Base-by-base conservation (phyloP, 2,797 vertebrate genomes). In the Limosa lapponica region DNA sequence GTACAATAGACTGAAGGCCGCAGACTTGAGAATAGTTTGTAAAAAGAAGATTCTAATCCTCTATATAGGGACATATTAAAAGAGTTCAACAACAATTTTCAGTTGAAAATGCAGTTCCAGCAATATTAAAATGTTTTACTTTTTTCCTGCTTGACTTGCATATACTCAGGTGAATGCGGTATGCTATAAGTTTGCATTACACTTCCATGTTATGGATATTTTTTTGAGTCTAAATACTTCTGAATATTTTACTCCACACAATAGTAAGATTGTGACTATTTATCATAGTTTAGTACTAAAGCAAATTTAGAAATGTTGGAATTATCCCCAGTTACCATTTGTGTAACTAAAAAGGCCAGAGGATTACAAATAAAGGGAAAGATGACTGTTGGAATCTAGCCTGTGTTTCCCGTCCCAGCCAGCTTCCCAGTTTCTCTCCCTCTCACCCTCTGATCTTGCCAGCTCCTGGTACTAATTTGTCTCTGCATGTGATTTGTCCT, bases 91-190 rank as follows among this genome's bases (percentile, higher is more conserved):
- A 93, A 88, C 37, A 88, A 69, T 61, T 90, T 91, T 90, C 52
- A 39, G 8, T 62, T 88, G 37, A 93, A 95, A 93, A 83, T 81
- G 82, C 80, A 78, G 57, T 65, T 90, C 34, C 69, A 90, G 65
- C 44, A 87, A 39, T 77, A 87, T 78, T 61, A 25, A 89, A 91
- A 59, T 85, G 2, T 89, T 93, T 89, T 70, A 59, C n/a, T 66
- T 82, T 82, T 13, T 27, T 90, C n/a, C 48, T 77, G 39, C 3
- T 1, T 94, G n/a, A 93, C 37, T 88, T 72, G 65, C 49, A 44
- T 77, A 28, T 73, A 32, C 46, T 71, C 41, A 83, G 65, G 24
- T 74, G 57, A 78, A 69, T 74, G 61, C 3, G 67, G 12, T 46
- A 39, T 73, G 59, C 14, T 73, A 22, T 91, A 88, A 72, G 13